Percentiles rank a stretch among this genome's conserved stretches.
phyloP scores from a whole-genome alignment of 2,113 vertebrate genomes.

The Clarias magur region DNA sequence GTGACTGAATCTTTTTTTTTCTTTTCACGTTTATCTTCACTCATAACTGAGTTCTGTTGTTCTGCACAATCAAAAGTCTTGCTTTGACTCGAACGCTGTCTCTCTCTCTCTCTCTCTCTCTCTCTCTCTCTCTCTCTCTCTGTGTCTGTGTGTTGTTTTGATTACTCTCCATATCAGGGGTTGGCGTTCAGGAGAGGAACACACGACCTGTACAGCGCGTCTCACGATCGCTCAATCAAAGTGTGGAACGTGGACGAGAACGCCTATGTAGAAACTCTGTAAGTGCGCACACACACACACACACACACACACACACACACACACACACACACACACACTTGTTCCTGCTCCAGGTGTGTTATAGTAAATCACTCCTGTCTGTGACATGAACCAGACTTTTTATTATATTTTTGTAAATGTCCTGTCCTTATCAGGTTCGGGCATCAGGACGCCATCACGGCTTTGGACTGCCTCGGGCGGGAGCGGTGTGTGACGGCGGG shows the following conservation, averaged over 20 bases:
- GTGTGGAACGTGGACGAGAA: conserved; percentile 97
- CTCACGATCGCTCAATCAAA: conserved; percentile 90
- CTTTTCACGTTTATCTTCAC: too few species aligned
- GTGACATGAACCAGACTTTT: background rate
- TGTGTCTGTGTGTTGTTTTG: background rate
- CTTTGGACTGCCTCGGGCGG: conserved; percentile 88
- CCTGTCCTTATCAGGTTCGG: conserved; percentile 77
- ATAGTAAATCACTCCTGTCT: background rate
- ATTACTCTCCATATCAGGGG: conserved; percentile 70
- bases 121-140: too few species aligned
- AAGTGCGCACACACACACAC: conserved; percentile 62
- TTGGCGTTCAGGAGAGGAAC: conserved; percentile 90
- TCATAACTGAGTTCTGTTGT: too few species aligned
- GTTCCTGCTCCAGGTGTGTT: background rate
- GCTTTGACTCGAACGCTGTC: too few species aligned
- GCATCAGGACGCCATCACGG: conserved; percentile 89
- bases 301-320: background rate
- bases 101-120: too few species aligned
- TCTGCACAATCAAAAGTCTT: too few species aligned
- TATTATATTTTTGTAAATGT: background rate
- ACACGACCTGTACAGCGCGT: conserved; percentile 90
- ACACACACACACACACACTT: background rate
- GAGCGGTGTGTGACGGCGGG: conserved; percentile 92
- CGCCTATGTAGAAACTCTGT: conserved; percentile 93
- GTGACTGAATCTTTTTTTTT: too few species aligned